A percentile compares a stretch with the other conserved stretches of the same genome.
phyloP scores from a whole-genome alignment of 2,888 invertebrate genomes.

The Elgonia sp. region DNA sequence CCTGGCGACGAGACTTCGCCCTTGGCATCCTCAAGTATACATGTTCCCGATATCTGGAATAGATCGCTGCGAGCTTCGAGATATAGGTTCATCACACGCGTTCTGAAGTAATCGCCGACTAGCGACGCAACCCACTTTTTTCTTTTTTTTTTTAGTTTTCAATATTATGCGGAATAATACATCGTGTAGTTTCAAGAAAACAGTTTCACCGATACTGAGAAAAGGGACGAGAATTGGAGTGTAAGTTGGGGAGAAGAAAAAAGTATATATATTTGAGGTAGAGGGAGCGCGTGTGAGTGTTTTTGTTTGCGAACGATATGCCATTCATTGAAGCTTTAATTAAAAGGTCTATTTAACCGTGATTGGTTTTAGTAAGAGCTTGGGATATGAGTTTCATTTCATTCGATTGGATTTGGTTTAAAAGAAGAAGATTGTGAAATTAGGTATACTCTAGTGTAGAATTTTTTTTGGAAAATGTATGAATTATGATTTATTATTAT shows the following conservation, averaged over 20 bases:
- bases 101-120: slow-evolving; percentile 26
- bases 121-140: slow-evolving; percentile 52
- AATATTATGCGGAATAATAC: slow-evolving; percentile 46
- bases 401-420: slow-evolving; percentile 45
- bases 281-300: neutral
- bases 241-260: neutral
- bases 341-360: slow-evolving; percentile 56
- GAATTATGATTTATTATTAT: too few species aligned
- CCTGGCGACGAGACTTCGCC: slow-evolving; percentile 64
- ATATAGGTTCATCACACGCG: slow-evolving; percentile 51
- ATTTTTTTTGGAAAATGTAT: too few species aligned
- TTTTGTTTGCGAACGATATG: slow-evolving; percentile 30
- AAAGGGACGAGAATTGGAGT: neutral
- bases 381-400: slow-evolving; percentile 40
- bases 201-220: slow-evolving; percentile 11
- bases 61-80: slow-evolving; percentile 50
- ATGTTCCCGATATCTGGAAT: slow-evolving; percentile 69
- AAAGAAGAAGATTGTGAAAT: slow-evolving; percentile 25
- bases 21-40: slow-evolving; percentile 61
- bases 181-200: slow-evolving; percentile 43
- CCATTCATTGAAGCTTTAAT: slow-evolving; percentile 44
- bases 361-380: slow-evolving; percentile 51
- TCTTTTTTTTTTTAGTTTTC: slow-evolving; percentile 37
- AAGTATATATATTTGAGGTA: neutral
- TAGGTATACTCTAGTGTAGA: neutral